phyloP scores from a whole-genome alignment of 2,888 invertebrate genomes.

The Tenthredo distinguenda region DNA sequence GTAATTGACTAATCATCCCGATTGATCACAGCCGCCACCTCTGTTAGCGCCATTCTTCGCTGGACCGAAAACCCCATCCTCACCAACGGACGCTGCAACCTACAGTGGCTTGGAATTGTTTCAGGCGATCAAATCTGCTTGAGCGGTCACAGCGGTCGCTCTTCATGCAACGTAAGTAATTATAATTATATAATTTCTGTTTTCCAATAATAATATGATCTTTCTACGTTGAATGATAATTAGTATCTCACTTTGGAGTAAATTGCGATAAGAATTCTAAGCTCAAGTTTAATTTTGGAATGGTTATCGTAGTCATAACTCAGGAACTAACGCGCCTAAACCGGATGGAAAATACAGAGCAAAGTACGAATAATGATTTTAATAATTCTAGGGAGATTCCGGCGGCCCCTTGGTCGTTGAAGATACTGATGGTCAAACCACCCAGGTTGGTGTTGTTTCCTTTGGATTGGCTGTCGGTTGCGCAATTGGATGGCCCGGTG shows the following conservation, averaged over 20 bases:
- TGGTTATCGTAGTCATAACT: not conserved
- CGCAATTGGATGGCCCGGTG: conserved; percentile 66
- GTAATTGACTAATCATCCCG: not conserved
- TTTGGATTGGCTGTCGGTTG: conserved; percentile 66
- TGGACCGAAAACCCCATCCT: conserved; percentile 77
- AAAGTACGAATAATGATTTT: not conserved
- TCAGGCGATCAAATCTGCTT: conserved; percentile 79
- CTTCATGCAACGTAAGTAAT: conserved; percentile 77
- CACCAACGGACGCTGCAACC: conserved; percentile 77
- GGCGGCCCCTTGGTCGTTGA: conserved; percentile 68
- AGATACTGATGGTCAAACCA: conserved; percentile 54
- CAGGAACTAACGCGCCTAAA: not conserved
- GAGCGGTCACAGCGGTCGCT: conserved; percentile 76
- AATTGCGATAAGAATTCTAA: not conserved
- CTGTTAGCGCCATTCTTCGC: conserved; percentile 76
- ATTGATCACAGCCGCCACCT: conserved; percentile 66
- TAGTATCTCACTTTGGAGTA: not conserved
- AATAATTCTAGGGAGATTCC: conserved; percentile 67
- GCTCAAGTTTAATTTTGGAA: too few species aligned
- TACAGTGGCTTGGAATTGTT: conserved; percentile 75
- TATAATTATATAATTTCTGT: not conserved
- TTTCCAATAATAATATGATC: not conserved
- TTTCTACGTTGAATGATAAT: not conserved
- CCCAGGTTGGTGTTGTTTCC: conserved; percentile 68
- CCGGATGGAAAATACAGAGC: not conserved